These are phyloP conservation scores for Zophobas atratus DNA, from an alignment of 1,140 invertebrate species.

Conservation along the genomic window DNA sequence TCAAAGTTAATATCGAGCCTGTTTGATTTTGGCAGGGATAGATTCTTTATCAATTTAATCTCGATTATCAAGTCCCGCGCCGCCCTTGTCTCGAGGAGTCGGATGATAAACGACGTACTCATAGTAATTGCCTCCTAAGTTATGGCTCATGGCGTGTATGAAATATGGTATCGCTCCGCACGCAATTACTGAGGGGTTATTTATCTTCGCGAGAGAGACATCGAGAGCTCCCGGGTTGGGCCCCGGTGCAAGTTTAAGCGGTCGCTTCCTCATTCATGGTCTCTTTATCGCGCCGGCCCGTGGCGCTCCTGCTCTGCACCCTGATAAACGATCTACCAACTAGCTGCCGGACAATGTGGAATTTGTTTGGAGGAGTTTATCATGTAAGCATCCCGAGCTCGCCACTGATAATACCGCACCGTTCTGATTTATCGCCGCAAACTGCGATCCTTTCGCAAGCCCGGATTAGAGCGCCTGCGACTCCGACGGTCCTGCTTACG, in stretches of 20 bases:
- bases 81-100: constrained; percentile 59
- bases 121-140: constrained; percentile 74
- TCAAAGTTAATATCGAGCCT: constrained; percentile 38
- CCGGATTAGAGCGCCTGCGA: constrained; percentile 21
- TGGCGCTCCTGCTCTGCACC: constrained; percentile 37
- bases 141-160: constrained; percentile 73
- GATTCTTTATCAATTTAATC: constrained; percentile 63
- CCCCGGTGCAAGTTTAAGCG: constrained; percentile 52
- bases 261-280: constrained; percentile 59
- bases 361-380: constrained; percentile 60
- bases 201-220: constrained; percentile 68
- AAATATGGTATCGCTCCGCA: constrained; percentile 74
- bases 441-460: constrained; percentile 36
- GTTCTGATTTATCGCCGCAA: constrained; percentile 54
- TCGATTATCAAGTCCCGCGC: constrained; percentile 58
- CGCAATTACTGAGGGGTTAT: constrained; percentile 73
- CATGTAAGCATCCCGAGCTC: constrained; percentile 56
- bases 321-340: constrained; percentile 59
- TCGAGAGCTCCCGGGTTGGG: constrained; percentile 46
- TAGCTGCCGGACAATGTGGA: constrained; percentile 59
- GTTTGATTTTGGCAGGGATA: constrained; percentile 53
- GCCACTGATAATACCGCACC: constrained; percentile 56
- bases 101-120: constrained; percentile 74
- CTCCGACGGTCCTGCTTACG: constrained; percentile 3
- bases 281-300: constrained; percentile 56